Evolutionary conservation across 1,140 invertebrate genomes (phyloP), one percentile per base, ranked within the genome.

Genomic region (Radopholus similis): DNA sequence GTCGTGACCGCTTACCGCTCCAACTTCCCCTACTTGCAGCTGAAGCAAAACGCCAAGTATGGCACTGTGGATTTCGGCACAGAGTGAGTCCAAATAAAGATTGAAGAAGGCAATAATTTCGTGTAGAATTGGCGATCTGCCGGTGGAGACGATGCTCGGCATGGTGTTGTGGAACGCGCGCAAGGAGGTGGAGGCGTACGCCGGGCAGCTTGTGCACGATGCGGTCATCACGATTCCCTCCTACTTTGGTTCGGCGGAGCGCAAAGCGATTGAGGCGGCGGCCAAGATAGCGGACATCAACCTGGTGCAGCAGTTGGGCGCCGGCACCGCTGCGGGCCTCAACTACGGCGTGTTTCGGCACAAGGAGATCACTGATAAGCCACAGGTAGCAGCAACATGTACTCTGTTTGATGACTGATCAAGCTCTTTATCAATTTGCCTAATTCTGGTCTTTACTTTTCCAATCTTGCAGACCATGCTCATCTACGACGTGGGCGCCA

Each of bases 401-500:
- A 13, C 26, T 8, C 2, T 0, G 5, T 47, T 47, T 47, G 44
- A 47, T 47, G 15, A 23, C 1, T 23, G n/a, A 18, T 49, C 18
- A 49, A 49, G 26, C 15, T 51, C 23, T n/a, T n/a, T n/a, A 15
- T 26, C 38, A 42, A 21, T 44, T 58, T 58, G 30, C 28, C 8
- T 9, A 58, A 47, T 40, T 8, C 9, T 42, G 13, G 1, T 1
- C 8, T 5, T 57, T 57, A 23, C 13, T 34, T 44, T 38, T 21
- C 15, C 26, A 44, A 47, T 1, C 21, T 60, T 47, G 4, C 49
- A 62, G 59, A 90, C 95, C 77, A 89, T 96, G 49, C 86, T 96
- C 80, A 95, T 99, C 83, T 97, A 93, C 83, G 95, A 99, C 83
- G 95, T 98, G 91, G 96, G 96, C 2, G 91, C 95, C 0, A 89